These are phyloP conservation scores for Thera obeliscata DNA, from an alignment of 2,888 invertebrate species.

Conservation along the genomic window DNA sequence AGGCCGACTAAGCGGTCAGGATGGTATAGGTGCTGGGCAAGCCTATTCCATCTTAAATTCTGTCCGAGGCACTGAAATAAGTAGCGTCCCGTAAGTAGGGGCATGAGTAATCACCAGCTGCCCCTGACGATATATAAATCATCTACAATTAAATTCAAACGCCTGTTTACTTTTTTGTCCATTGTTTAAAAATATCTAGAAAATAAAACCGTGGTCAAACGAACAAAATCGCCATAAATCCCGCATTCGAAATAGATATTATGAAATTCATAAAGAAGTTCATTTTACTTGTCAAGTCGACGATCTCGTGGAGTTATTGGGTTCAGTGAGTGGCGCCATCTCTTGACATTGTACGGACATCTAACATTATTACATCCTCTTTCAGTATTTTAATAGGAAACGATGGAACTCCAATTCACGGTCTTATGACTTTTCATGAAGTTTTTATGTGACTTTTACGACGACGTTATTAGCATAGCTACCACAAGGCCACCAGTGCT, in stretches of 20 bases:
- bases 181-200: too few species aligned
- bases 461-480: neutral
- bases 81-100: too few species aligned
- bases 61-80: too few species aligned
- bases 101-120: too few species aligned
- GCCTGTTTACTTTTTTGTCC: too few species aligned
- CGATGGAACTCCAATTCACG: neutral
- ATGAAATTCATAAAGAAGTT: slow-evolving; percentile 4
- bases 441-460: slow-evolving; percentile 1
- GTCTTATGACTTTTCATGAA: slow-evolving; percentile 1
- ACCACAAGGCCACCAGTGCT: too few species aligned
- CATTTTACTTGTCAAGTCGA: neutral
- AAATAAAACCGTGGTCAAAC: too few species aligned
- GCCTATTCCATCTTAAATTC: too few species aligned
- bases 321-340: neutral
- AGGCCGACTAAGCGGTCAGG: too few species aligned
- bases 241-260: neutral
- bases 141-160: too few species aligned
- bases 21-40: too few species aligned
- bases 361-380: neutral
- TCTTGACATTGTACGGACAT: neutral
- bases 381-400: neutral
- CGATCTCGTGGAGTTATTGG: neutral
- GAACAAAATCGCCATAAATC: neutral
- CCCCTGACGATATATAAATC: too few species aligned